Evolutionary conservation across 1,140 invertebrate species (phyloP), one percentile per base, ranked within the genome.

Genomic region (Parasteatoda tepidariorum): DNA sequence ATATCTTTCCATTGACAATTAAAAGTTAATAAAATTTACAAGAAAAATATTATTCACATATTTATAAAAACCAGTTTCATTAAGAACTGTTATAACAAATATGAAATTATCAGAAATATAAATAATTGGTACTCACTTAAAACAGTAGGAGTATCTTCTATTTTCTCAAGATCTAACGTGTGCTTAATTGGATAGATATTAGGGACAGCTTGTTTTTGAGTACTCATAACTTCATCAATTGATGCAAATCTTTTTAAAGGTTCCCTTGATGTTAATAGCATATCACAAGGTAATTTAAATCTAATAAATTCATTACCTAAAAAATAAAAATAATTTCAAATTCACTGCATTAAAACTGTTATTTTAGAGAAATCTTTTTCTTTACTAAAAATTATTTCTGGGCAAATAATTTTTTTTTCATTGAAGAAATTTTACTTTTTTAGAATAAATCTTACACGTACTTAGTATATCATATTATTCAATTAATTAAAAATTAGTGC

Each of bases 161-260:
- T 33, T 38, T 79, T 67, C 3, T 82, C 66, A 18, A 82, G 67
- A 62, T 82, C 78, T 13, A 82, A 48, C 34, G 67, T 82, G 24
- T 41, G 78, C 24, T 82, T 82, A 22, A 82, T 62, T 30, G 78
- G 78, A 18, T 68, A 82, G 26, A 82, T 70, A 30, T 71, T 70
- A 5, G 78, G 78, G 30, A 82, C 66, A 30, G 34, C 31, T 31
- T 22, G 2, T 5, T 70, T 41, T 62, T 59, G 55, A 34, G 78
- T 82, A 30, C 38, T 55, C 18, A 11, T 34, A 6, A 82, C 78
- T 48, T 70, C 55, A 30, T 3, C 2, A 30, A 22, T 22, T 30
- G 55, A 62, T 22, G 78, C 66, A 82, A 82, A 82, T 4, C 28
- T 38, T 62, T 59, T 30, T 3, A 82, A 33, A 41, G 78, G 66